Evolutionary conservation across 2,888 invertebrate species (phyloP), one percentile per base, ranked within the genome.

Genomic region (Acleris cristana): DNA sequence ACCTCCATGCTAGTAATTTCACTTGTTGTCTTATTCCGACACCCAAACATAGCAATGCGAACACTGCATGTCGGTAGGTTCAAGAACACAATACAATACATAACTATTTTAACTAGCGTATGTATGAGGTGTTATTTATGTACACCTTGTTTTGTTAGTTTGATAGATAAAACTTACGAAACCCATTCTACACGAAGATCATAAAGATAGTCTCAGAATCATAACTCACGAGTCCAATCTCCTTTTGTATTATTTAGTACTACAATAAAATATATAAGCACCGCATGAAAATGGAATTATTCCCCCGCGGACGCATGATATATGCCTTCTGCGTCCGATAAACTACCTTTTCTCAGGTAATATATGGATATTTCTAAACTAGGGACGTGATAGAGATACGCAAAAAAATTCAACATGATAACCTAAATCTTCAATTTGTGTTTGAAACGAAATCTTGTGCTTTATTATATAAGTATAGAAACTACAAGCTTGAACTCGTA

Each of bases 171-270:
- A n/a, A n/a, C 7, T 18, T 14, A 14, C 40, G 48, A 18, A 18
- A 7, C 30, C n/a, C n/a, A 10, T 54, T 30, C 26, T 18, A 8
- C 54, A 54, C n/a, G 16, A 16, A 30, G n/a, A 26, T 7, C 48
- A 48, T 48, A 48, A 30, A n/a, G n/a, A 48, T 48, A 48, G n/a
- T 54, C 26, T n/a, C 3, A 54, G n/a, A 16, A 54, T 10, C 16
- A 40, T 54, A 54, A 30, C 30, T 54, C 26, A 55, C 14, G 34
- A 34, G 55, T 40, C 18, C 26, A 26, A 12, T 53, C 34, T 34
- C 34, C 34, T 40, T 55, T 54, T 55, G 34, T 55, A 55, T 55
- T 55, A 55, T 55, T 55, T 34, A 55, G 55, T 55, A 34, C 40
- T 8, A 54, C 34, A 18, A 55, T 55, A 55, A 55, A 55, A 40